Evolutionary conservation across 2,888 invertebrate species (phyloP), one percentile per base, ranked within the genome.

Genomic region (Arrhopalites spinosus): DNA sequence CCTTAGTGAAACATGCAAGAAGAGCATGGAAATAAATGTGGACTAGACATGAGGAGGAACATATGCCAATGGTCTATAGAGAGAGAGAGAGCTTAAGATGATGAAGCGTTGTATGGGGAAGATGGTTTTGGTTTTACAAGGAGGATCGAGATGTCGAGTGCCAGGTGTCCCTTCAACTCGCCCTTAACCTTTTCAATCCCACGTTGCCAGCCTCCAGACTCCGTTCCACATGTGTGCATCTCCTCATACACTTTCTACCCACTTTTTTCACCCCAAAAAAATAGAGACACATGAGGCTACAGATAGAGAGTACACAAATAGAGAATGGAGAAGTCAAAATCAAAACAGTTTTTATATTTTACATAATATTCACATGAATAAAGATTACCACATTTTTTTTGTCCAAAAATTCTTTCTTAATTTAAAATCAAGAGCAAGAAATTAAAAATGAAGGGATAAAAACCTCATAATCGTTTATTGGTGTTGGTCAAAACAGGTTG

Each of bases 171-270:
- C 68, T 53, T 68, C 47, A 25, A 23, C 50, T 68, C 27, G 25
- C 53, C 68, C 68, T 68, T 68, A 47, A 50, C 68, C 68, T 68
- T 68, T 68, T 50, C 25, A 27, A 64, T 64, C 64, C 29, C 64
- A 64, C 29, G 17, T 64, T 64, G 5, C 36, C 64, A 64, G 64
- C 64, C 64, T 64, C 64, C 64, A 64, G 64, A 64, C 64, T 8
- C 23, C 29, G 64, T 68, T 68, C 25, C 50, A 68, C 68, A 68
- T 29, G 29, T 68, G 68, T 68, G 27, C 68, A 3, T 43, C 45
- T 13, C 50, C 15, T 50, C 50, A 17, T 50, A n/a, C 50, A 50
- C 2, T n/a, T 50, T n/a, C 11, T 8, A 17, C 36, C 36, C 5
- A 11, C 27, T 59, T 27, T 59, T 59, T 2, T 25, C n/a, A n/a